Base-by-base conservation (phyloP, 2,797 vertebrate species). In the Zalophus californianus region DNA sequence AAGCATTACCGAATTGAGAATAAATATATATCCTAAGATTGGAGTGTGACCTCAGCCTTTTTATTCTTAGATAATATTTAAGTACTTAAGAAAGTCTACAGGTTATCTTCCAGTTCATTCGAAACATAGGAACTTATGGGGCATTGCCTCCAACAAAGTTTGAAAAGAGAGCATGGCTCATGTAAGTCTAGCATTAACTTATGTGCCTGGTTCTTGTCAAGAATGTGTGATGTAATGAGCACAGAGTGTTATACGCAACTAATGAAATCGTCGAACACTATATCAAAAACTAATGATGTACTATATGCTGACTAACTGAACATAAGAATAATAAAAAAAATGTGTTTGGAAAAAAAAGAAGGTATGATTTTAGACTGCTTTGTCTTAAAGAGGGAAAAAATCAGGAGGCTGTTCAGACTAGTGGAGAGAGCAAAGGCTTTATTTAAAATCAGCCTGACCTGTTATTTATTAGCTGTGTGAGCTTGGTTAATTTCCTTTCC, bases 1-100 rank as follows among this genome's bases (percentile, higher is more conserved):
- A 95, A 72, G 41, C 70, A 96, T 38, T 44, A 84, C 14, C 64
- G 70, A 94, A 79, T 25, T 86, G 80, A 94, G 50, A 89, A 91
- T 41, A 58, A 95, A 87, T 52, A 62, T 29, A 52, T 38, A 16
- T 23, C 32, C 85, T 89, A 88, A 91, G 50, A 62, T 77, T 21
- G 78, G 44, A 85, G 21, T 27, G 62, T 14, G n/a, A 96, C 44
- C 41, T 70, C 32, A 21, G 25, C 72, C 18, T 75, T 82, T 25
- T 50, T 72, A 44, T 29, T 84, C 60, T 94, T 48, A 88, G 48
- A 13, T 64, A n/a, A 68, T 5, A 64, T 2, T 0, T 12, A 60
- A 86, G 60, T 32, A 32, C 29, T 41, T 85, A 15, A 38, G 44
- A 89, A 54, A 29, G 27, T 32, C 52, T 0, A 25, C 1, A 79